A percentile compares a stretch with the other conserved stretches of the same genome.
These are phyloP conservation scores for Eupsilia transversa DNA, from an alignment of 2,888 invertebrate genomes.

Conservation along the genomic window DNA sequence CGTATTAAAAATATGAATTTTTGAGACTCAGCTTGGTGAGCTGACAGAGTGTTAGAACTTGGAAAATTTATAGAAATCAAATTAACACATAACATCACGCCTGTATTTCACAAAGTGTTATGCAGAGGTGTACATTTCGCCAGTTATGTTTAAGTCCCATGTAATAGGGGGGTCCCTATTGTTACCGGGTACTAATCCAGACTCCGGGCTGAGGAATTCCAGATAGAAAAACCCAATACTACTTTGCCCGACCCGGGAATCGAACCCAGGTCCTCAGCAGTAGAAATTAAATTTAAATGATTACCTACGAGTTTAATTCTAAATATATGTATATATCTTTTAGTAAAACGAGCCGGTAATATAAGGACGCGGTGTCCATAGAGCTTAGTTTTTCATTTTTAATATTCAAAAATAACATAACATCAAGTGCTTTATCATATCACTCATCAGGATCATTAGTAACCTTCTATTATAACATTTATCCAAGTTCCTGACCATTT, in stretches of 20 bases:
- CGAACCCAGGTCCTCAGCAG: no score
- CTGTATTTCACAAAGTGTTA: no score
- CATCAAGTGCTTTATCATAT: slow-evolving; percentile 2
- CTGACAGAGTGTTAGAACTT: background rate
- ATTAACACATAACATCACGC: no score
- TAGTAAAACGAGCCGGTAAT: background rate
- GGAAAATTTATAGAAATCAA: no score
- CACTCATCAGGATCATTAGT: slow-evolving; percentile 42
- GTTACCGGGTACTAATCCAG: no score
- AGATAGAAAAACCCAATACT: no score
- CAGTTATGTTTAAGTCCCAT: no score
- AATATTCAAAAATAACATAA: slow-evolving; percentile 6
- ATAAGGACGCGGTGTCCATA: background rate
- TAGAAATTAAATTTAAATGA: no score
- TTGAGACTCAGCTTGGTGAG: background rate
- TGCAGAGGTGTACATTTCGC: no score
- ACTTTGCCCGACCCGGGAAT: no score
- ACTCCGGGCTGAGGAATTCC: no score
- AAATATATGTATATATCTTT: background rate
- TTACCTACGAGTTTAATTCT: background rate
- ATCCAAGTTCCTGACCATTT: slow-evolving; percentile 34
- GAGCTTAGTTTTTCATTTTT: background rate
- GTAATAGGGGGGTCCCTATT: no score
- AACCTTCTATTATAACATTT: slow-evolving; percentile 18
- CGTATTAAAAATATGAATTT: background rate